A percentile compares a stretch with the other conserved stretches of the same genome.
phyloP scores from a whole-genome alignment of 2,797 vertebrate species.

The Sebastes itinus region DNA sequence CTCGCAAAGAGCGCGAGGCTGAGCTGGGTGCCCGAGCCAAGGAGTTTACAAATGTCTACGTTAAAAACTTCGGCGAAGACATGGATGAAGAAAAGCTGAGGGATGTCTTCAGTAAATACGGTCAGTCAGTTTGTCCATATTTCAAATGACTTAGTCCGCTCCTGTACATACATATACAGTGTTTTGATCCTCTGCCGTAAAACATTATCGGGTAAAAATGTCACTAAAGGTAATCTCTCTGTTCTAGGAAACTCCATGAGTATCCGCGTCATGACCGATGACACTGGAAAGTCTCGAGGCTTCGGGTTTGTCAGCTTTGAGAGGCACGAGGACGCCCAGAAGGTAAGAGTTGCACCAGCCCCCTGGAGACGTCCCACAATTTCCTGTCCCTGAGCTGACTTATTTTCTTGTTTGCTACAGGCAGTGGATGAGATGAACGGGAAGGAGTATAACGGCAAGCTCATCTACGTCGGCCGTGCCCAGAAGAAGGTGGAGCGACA shows the following conservation, averaged over 20 bases:
- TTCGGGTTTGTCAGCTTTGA: conserved; percentile 99
- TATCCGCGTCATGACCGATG: conserved; percentile 96
- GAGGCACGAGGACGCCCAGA: conserved; percentile 96
- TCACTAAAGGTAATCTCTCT: not conserved
- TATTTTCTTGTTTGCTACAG: conserved; percentile 63
- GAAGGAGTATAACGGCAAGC: conserved; percentile 94
- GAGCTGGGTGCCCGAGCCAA: conserved; percentile 95
- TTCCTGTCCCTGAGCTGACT: not conserved
- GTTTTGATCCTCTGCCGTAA: not conserved
- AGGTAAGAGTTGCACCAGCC: conserved; percentile 77
- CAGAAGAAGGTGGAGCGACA: conserved; percentile 98
- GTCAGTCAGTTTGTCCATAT: conserved; percentile 68
- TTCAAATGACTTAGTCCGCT: not conserved
- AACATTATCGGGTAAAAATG: not conserved
- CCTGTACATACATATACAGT: not conserved
- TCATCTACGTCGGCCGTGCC: conserved; percentile 94
- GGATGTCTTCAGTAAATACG: conserved; percentile 94
- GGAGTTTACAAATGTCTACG: conserved; percentile 98
- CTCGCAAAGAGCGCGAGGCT: conserved; percentile 96
- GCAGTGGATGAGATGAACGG: conserved; percentile 99
- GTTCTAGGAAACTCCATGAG: conserved; percentile 91
- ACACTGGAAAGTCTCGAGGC: conserved; percentile 93
- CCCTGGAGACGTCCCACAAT: fast-evolving
- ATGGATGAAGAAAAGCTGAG: conserved; percentile 97
- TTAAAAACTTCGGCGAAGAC: conserved; percentile 98